Evolutionary conservation across 2,797 vertebrate species (phyloP).

Genomic region (Peromyscus nudipes): DNA sequence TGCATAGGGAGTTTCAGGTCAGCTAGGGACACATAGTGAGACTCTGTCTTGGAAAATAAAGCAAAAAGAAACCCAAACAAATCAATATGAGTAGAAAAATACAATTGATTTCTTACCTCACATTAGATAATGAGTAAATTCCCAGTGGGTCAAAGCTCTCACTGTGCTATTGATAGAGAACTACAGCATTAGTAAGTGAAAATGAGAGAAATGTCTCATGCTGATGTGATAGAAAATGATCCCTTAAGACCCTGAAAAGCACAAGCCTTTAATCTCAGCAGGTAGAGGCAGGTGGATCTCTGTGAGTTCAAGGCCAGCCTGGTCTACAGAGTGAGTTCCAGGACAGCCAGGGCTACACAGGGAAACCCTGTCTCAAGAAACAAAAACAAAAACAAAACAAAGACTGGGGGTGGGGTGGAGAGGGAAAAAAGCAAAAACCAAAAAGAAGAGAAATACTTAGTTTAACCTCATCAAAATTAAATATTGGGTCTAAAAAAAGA

Average conservation of each 20-base stretch:
- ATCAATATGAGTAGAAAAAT: slow-evolving; percentile 5
- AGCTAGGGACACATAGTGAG: neutral
- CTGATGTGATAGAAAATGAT: neutral
- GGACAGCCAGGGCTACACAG: neutral
- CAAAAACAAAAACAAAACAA: neutral
- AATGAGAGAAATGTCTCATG: neutral
- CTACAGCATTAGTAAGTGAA: neutral
- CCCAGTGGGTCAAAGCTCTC: neutral
- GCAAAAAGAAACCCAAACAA: slow-evolving; percentile 6
- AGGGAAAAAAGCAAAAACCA: neutral
- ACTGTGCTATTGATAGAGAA: neutral
- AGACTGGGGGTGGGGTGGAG: neutral
- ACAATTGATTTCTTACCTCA: slow-evolving; percentile 1
- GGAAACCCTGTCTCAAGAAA: neutral
- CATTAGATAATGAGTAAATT: neutral
- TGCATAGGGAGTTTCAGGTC: neutral
- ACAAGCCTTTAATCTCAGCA: neutral
- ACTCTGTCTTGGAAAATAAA: neutral
- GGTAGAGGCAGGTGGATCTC: neutral
- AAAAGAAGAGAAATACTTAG: slow-evolving; percentile 20
- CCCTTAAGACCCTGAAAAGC: neutral
- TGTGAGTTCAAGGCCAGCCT: neutral
- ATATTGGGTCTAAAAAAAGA: neutral
- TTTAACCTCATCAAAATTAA: neutral
- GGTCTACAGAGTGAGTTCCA: neutral